Percentiles rank a stretch among this genome's conserved stretches.
These are phyloP conservation scores for Rousettus leschenaultii DNA, from an alignment of 2,113 vertebrate genomes.

Conservation along the genomic window DNA sequence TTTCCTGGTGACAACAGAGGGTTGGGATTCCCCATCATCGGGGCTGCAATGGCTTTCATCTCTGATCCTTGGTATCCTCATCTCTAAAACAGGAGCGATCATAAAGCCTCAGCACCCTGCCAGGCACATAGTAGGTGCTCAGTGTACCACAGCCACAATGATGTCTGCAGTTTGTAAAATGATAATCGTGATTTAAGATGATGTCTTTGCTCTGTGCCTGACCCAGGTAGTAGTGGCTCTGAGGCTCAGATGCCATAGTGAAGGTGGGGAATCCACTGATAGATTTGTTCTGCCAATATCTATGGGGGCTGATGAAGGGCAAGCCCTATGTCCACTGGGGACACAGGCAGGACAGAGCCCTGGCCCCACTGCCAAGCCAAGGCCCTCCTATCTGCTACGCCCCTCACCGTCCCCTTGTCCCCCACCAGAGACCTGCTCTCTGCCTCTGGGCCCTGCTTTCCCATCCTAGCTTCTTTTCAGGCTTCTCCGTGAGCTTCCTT, in stretches of 20 bases:
- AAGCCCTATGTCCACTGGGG: no score
- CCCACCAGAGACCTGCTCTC: background rate
- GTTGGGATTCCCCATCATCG: fast-evolving
- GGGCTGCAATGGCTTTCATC: no score
- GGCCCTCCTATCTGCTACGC: background rate
- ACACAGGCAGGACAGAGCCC: background rate
- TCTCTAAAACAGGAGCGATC: no score
- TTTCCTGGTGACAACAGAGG: background rate
- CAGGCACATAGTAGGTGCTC: background rate
- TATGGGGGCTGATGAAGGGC: background rate
- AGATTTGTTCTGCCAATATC: background rate
- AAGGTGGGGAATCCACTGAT: background rate
- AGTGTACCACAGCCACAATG: fast-evolving
- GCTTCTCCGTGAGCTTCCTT: background rate
- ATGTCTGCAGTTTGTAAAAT: fast-evolving
- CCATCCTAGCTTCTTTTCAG: background rate
- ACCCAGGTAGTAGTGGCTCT: background rate
- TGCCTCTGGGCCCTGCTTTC: background rate
- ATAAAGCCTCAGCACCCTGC: background rate
- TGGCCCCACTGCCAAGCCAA: background rate
- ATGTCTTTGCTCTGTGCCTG: background rate
- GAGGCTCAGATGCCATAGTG: background rate
- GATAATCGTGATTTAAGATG: fast-evolving
- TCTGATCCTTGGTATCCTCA: background rate
- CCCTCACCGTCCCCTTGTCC: no score